Conservation (phyloP, 2,797 vertebrate species). For the Arctocebus calabarensis region DNA sequence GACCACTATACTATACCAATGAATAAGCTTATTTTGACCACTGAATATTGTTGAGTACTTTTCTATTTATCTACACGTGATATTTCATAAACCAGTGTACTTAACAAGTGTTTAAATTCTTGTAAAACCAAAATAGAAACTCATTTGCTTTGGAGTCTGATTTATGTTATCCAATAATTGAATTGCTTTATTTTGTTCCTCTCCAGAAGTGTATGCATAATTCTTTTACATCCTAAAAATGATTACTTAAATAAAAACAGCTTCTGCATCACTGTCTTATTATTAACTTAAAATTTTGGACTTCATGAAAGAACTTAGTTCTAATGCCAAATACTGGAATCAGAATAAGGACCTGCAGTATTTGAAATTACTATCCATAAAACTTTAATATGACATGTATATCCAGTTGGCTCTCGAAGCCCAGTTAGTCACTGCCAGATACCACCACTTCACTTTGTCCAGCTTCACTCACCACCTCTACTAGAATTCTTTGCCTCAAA, state of each 20-base stretch:
- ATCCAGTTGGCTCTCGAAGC: neutral
- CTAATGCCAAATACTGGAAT: neutral
- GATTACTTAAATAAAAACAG: slow-evolving; percentile 21
- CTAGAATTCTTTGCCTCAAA: neutral
- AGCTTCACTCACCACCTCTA: neutral
- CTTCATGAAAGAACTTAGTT: neutral
- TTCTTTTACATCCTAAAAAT: slow-evolving; percentile 44
- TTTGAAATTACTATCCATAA: neutral
- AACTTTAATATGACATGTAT: neutral
- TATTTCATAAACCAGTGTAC: neutral
- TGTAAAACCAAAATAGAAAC: slow-evolving; percentile 48
- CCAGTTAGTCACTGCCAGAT: neutral
- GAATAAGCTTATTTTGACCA: neutral
- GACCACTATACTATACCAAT: neutral
- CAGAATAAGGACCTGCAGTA: neutral
- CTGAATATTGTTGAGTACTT: neutral
- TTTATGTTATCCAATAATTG: slow-evolving; percentile 54
- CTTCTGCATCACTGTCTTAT: neutral
- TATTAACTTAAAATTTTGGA: slow-evolving; percentile 12
- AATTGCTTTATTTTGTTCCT: slow-evolving; percentile 20
- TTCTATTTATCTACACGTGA: neutral
- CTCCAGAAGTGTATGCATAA: neutral
- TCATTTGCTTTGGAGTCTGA: slow-evolving; percentile 5
- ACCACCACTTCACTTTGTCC: neutral
- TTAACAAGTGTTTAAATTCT: slow-evolving; percentile 25